phyloP scores from a whole-genome alignment of 2,888 invertebrate species.

The Microctonus hyperodae region DNA sequence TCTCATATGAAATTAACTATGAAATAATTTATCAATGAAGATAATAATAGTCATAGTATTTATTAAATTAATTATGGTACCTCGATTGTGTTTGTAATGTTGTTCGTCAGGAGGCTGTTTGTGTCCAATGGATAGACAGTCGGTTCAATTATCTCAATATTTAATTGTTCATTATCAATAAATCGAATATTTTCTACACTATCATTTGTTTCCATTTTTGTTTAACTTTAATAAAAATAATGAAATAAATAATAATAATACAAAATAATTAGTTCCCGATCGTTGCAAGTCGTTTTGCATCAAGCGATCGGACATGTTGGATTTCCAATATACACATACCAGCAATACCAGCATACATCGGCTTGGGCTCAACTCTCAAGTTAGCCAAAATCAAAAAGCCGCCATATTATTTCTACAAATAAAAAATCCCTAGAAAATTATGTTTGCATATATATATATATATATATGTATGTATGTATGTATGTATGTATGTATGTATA shows the following conservation, averaged over 20 bases:
- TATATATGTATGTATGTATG: no score
- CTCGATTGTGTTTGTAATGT: slow-evolving; percentile 17
- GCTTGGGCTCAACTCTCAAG: no score
- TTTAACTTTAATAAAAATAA: background rate
- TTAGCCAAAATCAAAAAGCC: no score
- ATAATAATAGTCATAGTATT: background rate
- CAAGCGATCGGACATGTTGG: slow-evolving; percentile 41
- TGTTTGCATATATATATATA: no score
- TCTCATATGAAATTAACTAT: no score
- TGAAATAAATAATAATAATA: slow-evolving; percentile 19
- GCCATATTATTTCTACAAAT: no score
- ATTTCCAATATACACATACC: slow-evolving; percentile 27
- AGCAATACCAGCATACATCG: no score
- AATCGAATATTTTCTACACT: slow-evolving; percentile 1
- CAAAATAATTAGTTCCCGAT: background rate
- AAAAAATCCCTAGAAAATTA: no score
- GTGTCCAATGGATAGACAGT: background rate
- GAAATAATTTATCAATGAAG: no score
- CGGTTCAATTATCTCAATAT: background rate
- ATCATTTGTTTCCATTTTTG: slow-evolving; percentile 12
- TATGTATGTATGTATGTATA: no score
- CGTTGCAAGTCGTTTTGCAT: slow-evolving; percentile 34
- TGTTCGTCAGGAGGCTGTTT: slow-evolving; percentile 1
- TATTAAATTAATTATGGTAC: background rate
- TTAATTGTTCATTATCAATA: background rate